phyloP scores from a whole-genome alignment of 2,113 vertebrate genomes.

The Antechinus stuartii region DNA sequence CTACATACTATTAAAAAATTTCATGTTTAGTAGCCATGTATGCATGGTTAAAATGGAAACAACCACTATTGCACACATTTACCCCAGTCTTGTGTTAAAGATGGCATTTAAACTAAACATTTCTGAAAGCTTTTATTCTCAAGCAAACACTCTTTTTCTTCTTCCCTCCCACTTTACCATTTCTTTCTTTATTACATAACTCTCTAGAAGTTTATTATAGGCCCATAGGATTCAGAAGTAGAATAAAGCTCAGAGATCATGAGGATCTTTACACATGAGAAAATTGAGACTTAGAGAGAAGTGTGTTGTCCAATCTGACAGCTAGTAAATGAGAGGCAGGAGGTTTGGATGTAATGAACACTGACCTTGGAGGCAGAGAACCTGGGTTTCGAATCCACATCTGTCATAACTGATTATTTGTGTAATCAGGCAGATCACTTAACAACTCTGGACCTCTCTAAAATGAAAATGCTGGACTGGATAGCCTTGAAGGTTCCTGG shows the following conservation, averaged over 20 bases:
- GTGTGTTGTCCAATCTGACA: not conserved
- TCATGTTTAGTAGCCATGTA: not conserved
- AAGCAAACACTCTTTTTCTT: not conserved
- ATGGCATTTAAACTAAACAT: not conserved
- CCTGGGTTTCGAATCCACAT: not conserved
- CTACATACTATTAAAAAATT: not conserved
- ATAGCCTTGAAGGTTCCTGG: not conserved
- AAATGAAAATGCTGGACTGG: not conserved
- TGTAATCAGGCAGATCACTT: not conserved
- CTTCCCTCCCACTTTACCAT: not conserved
- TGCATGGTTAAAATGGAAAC: not conserved
- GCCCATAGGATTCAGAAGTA: not conserved
- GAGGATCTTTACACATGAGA: not conserved
- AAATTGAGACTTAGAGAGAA: not conserved
- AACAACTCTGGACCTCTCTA: not conserved
- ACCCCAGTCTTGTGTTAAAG: not conserved
- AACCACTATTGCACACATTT: not conserved
- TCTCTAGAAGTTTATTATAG: not conserved
- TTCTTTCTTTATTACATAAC: not conserved
- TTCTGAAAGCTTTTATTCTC: not conserved
- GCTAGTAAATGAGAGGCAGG: not conserved
- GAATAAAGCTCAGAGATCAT: not conserved
- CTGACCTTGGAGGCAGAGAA: not conserved
- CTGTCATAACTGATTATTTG: not conserved
- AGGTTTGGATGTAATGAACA: not conserved